A percentile compares a stretch with the other conserved stretches of the same genome.
Evolutionary conservation across 2,113 vertebrate species (phyloP).

Genomic region (Ranitomeya variabilis): DNA sequence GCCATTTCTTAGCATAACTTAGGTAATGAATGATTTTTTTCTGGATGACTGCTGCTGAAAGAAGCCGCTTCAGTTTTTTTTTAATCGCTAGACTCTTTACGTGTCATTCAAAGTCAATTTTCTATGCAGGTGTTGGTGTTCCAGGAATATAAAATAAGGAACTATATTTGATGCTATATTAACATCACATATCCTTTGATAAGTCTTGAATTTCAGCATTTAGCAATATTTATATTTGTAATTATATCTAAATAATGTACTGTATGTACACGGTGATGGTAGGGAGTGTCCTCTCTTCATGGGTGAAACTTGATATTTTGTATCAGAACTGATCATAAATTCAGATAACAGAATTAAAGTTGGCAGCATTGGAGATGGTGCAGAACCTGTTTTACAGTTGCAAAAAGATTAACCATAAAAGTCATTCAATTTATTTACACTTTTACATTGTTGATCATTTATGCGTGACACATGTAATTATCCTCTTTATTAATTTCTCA

Average conservation of each 20-base stretch:
- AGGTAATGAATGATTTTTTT: constrained; percentile 50
- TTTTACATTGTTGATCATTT: neutral
- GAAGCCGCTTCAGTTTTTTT: constrained; percentile 27
- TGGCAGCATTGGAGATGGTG: neutral
- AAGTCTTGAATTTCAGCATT: neutral
- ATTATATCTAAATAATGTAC: neutral
- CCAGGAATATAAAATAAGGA: constrained; percentile 17
- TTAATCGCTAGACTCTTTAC: constrained; percentile 20
- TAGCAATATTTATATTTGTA: neutral
- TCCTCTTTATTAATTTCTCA: no score
- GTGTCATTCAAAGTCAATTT: constrained; percentile 34
- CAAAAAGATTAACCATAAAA: neutral
- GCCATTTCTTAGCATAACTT: constrained; percentile 33
- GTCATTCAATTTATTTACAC: no score
- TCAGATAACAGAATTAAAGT: neutral
- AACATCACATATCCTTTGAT: neutral
- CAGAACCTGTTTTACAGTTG: neutral
- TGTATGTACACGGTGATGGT: neutral
- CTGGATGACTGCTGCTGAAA: constrained; percentile 48
- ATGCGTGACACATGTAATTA: no score
- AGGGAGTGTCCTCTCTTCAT: neutral
- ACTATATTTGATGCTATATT: constrained; percentile 15
- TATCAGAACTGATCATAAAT: neutral
- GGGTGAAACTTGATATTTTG: neutral
- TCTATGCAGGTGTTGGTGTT: constrained; percentile 42